Evolutionary conservation across 2,797 vertebrate genomes (phyloP).

Genomic region (Lepus oiostolus): DNA sequence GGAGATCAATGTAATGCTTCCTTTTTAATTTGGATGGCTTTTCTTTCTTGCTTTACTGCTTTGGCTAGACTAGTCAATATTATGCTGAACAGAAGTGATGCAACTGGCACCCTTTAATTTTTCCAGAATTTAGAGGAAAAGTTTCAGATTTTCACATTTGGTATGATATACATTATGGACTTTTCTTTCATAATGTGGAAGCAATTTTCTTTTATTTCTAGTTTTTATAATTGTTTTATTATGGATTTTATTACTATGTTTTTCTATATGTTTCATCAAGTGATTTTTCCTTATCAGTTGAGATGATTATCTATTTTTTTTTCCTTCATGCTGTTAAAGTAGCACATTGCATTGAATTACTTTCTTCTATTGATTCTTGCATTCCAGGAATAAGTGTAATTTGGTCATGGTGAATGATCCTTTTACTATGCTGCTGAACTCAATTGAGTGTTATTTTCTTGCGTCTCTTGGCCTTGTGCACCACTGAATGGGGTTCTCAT

Average conservation of each 20-base stretch:
- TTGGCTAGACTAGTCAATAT: not conserved
- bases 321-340: not conserved
- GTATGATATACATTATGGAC: not conserved
- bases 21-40: not conserved
- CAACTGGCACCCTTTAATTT: not conserved
- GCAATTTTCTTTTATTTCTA: not conserved
- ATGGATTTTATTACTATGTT: not conserved
- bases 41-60: not conserved
- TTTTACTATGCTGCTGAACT: not conserved
- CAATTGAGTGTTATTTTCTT: not conserved
- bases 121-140: not conserved
- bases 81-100: not conserved
- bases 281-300: not conserved
- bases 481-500: not conserved
- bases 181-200: not conserved
- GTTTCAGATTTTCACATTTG: not conserved
- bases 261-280: not conserved
- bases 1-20: not conserved
- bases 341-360: not conserved
- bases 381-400: not conserved
- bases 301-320: not conserved
- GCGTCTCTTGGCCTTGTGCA: not conserved
- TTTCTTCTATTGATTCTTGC: not conserved
- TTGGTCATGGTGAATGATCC: not conserved
- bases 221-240: not conserved